Conservation (phyloP, 2,113 vertebrate genomes). For the Sterrhoptilus dennistouni region DNA sequence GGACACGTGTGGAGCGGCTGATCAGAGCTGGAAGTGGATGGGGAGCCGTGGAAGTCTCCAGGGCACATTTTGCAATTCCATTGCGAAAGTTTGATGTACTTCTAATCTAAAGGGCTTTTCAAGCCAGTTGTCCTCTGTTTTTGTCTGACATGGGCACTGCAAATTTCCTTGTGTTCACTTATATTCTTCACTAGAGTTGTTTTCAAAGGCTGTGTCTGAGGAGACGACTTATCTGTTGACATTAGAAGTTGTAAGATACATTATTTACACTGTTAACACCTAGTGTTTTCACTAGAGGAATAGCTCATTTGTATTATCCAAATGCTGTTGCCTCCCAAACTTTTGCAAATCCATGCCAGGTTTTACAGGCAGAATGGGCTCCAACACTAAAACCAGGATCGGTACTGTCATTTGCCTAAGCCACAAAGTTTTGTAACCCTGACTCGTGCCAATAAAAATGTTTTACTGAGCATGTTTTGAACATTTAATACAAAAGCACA, state of each 20-base stretch:
- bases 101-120: background rate
- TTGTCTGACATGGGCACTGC: background rate
- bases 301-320: background rate
- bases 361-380: constrained; percentile 19
- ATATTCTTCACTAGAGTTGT: background rate
- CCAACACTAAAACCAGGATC: background rate
- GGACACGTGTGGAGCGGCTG: fast-evolving
- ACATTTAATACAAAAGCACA: background rate
- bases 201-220: background rate
- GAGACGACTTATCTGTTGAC: background rate
- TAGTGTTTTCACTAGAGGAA: background rate
- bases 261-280: background rate
- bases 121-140: background rate
- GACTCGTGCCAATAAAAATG: constrained; percentile 37
- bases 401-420: constrained; percentile 33
- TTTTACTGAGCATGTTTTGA: constrained; percentile 12
- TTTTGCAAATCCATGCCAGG: constrained; percentile 34
- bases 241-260: background rate
- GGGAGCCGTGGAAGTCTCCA: background rate
- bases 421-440: constrained; percentile 40
- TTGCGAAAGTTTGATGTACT: background rate
- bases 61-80: background rate
- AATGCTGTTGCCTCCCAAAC: background rate
- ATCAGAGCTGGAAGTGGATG: background rate
- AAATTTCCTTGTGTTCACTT: background rate